Evolutionary conservation across 2,888 invertebrate species (phyloP).

Genomic region (Hypselothyrea guttata): DNA sequence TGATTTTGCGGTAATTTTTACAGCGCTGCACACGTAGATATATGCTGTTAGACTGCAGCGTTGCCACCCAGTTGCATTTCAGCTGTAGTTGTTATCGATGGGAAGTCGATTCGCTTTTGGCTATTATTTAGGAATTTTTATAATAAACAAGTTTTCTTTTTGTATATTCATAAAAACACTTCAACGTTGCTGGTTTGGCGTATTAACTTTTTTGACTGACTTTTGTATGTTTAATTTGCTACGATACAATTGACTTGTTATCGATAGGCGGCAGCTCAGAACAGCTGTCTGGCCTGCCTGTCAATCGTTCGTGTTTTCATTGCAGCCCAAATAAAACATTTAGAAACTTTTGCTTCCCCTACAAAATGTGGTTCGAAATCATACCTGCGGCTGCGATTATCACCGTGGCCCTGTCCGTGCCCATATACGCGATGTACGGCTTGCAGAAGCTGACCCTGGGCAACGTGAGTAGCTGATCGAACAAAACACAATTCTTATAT

Average conservation of each 20-base stretch:
- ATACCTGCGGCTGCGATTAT: slow-evolving; percentile 86
- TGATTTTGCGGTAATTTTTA: slow-evolving; percentile 54
- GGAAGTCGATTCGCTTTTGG: not conserved
- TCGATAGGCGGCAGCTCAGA: slow-evolving; percentile 23
- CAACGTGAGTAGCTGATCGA: slow-evolving; percentile 84
- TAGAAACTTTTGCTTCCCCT: slow-evolving; percentile 25
- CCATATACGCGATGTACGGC: slow-evolving; percentile 85
- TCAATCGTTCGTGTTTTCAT: slow-evolving; percentile 33
- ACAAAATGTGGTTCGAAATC: slow-evolving; percentile 89
- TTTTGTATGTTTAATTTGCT: no score
- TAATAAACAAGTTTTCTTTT: no score
- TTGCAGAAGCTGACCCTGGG: slow-evolving; percentile 85
- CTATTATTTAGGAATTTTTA: not conserved
- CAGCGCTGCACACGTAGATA: slow-evolving; percentile 44
- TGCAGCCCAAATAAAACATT: slow-evolving; percentile 31
- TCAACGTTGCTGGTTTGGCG: no score
- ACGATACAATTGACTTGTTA: slow-evolving; percentile 28
- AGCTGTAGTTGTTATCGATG: slow-evolving; percentile 11
- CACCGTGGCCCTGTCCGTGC: slow-evolving; percentile 84
- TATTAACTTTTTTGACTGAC: no score
- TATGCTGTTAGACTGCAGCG: slow-evolving; percentile 15
- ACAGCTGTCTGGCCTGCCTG: slow-evolving; percentile 32
- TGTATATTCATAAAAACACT: no score
- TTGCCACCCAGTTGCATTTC: slow-evolving; percentile 28
- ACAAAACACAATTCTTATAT: slow-evolving; percentile 74